Evolutionary conservation across 1,140 invertebrate genomes (phyloP).

Genomic region (Pogonognathellus flavescens): DNA sequence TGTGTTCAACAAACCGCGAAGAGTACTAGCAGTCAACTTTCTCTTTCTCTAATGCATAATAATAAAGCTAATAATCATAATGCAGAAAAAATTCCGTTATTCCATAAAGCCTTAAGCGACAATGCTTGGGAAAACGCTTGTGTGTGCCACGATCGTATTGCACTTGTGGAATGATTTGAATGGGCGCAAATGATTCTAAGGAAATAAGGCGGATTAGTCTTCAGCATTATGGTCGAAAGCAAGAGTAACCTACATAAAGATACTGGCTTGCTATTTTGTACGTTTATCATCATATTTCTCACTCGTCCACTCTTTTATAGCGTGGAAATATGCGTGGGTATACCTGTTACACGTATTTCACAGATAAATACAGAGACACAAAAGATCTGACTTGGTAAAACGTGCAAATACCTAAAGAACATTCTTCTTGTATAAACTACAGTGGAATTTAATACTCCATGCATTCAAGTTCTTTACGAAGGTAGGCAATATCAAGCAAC

Average conservation of each 20-base stretch:
- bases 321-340: too few species aligned
- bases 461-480: constrained; percentile 42
- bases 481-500: background rate
- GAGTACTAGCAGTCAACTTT: constrained; percentile 25
- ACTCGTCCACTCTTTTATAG: background rate
- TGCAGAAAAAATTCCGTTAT: constrained; percentile 3
- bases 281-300: background rate
- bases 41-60: constrained; percentile 46
- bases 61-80: constrained; percentile 46
- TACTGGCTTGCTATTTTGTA: background rate
- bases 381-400: too few species aligned
- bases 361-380: too few species aligned
- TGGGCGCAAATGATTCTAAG: too few species aligned
- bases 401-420: background rate
- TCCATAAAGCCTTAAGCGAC: background rate
- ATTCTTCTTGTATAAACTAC: background rate
- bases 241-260: constrained; percentile 30
- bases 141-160: too few species aligned
- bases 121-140: background rate
- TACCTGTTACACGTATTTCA: too few species aligned
- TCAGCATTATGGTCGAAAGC: background rate
- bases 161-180: too few species aligned
- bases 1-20: constrained; percentile 37
- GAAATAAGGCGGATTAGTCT: too few species aligned
- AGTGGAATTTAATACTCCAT: background rate